Percentiles rank a stretch among this genome's conserved stretches.
phyloP scores from a whole-genome alignment of 2,113 vertebrate species.

The Garra rufa region DNA sequence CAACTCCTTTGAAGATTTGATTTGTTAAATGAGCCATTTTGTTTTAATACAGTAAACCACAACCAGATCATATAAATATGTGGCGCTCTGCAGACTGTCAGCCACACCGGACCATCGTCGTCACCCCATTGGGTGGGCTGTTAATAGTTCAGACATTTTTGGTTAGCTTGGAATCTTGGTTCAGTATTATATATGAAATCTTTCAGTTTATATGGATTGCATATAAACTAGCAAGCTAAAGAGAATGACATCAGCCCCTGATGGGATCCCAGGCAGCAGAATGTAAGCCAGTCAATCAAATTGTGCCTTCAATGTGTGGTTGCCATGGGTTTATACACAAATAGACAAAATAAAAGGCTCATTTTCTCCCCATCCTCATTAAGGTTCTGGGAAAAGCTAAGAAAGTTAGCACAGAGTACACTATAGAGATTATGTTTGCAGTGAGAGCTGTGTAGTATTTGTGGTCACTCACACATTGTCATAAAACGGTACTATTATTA shows the following conservation, averaged over 20 bases:
- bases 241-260: constrained; percentile 47
- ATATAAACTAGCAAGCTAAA: constrained; percentile 9
- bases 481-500: constrained; percentile 51
- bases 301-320: constrained; percentile 34
- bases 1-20: constrained; percentile 31
- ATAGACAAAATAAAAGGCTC: constrained; percentile 36
- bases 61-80: constrained; percentile 15
- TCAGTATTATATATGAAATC: background rate
- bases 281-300: constrained; percentile 52
- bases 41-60: constrained; percentile 28
- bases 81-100: background rate
- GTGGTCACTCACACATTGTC: constrained; percentile 57
- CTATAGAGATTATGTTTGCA: background rate
- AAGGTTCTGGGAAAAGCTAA: constrained; percentile 11
- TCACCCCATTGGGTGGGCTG: background rate
- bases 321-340: constrained; percentile 51
- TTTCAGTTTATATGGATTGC: background rate
- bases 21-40: constrained; percentile 42
- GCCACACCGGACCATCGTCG: background rate
- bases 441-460: background rate
- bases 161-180: constrained; percentile 24
- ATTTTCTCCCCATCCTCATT: constrained; percentile 24
- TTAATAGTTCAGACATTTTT: constrained; percentile 10
- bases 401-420: background rate
- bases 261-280: constrained; percentile 39